A percentile compares a stretch with the other conserved stretches of the same genome.
Evolutionary conservation across 2,797 vertebrate species (phyloP).

Genomic region (Chelon labrosus): DNA sequence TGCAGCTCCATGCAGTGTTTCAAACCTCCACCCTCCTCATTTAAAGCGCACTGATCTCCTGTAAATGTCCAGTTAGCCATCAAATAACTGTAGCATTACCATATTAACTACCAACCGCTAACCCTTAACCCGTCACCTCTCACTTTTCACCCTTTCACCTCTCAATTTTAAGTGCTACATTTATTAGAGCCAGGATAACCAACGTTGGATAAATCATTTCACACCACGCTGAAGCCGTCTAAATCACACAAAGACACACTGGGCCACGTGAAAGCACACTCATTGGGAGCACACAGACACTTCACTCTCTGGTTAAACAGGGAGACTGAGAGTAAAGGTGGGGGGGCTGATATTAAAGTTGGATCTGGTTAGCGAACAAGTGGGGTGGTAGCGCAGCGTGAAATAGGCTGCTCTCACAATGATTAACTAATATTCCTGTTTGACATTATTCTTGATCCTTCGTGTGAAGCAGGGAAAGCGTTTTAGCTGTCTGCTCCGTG

Average conservation of each 20-base stretch:
- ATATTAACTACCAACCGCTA: conserved; percentile 24
- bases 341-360: conserved; percentile 30
- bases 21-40: conserved; percentile 43
- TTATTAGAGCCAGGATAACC: not conserved
- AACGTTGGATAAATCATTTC: conserved; percentile 1
- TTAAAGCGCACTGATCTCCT: conserved; percentile 41
- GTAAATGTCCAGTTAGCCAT: conserved; percentile 43
- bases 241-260: conserved; percentile 5
- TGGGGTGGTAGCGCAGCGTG: conserved; percentile 35
- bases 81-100: conserved; percentile 29
- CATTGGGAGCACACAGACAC: conserved; percentile 24
- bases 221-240: not conserved
- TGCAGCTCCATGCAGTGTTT: conserved; percentile 42
- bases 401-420: conserved; percentile 61
- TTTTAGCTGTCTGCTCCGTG: conserved; percentile 25
- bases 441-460: conserved; percentile 55
- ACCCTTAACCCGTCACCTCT: conserved; percentile 22
- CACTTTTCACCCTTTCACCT: conserved; percentile 27
- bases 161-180: conserved; percentile 8
- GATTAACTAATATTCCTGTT: conserved; percentile 63
- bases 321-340: conserved; percentile 38
- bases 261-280: conserved; percentile 8
- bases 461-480: conserved; percentile 27
- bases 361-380: conserved; percentile 50
- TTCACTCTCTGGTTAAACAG: conserved; percentile 34